phyloP scores from a whole-genome alignment of 2,888 invertebrate species.

The Eilema depressum region DNA sequence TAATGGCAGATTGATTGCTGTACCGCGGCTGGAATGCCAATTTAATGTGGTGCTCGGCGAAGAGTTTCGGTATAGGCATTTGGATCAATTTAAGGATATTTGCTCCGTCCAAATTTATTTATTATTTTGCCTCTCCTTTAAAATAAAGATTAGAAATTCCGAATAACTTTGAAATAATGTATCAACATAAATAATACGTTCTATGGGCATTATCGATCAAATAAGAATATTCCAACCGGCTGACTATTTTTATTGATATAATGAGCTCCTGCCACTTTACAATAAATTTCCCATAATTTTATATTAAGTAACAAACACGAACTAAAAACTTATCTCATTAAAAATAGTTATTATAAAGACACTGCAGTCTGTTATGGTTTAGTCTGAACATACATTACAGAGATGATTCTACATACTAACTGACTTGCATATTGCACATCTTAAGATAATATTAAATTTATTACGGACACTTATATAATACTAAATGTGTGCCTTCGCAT shows the following conservation, averaged over 20 bases:
- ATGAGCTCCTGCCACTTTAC: too few species aligned
- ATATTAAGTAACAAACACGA: too few species aligned
- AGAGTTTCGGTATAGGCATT: constrained; percentile 1
- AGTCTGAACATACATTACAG: background rate
- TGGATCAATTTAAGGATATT: background rate
- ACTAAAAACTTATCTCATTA: too few species aligned
- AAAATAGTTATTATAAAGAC: too few species aligned
- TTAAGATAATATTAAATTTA: background rate
- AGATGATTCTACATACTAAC: background rate
- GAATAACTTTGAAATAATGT: too few species aligned
- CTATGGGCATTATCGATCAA: too few species aligned
- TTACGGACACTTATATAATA: constrained; percentile 47
- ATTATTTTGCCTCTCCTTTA: background rate
- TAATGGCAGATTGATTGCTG: constrained; percentile 53
- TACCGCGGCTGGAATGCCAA: constrained; percentile 24
- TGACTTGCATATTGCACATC: constrained; percentile 3
- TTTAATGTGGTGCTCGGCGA: constrained; percentile 11
- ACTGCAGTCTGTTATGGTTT: too few species aligned
- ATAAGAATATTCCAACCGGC: too few species aligned
- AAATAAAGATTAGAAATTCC: too few species aligned
- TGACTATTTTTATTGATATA: background rate
- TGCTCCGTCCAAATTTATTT: too few species aligned
- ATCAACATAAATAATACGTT: too few species aligned
- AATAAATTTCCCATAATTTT: too few species aligned
- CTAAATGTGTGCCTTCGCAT: constrained; percentile 57